Conservation (phyloP, 2,113 vertebrate species). For the Cyrtonyx montezumae region DNA sequence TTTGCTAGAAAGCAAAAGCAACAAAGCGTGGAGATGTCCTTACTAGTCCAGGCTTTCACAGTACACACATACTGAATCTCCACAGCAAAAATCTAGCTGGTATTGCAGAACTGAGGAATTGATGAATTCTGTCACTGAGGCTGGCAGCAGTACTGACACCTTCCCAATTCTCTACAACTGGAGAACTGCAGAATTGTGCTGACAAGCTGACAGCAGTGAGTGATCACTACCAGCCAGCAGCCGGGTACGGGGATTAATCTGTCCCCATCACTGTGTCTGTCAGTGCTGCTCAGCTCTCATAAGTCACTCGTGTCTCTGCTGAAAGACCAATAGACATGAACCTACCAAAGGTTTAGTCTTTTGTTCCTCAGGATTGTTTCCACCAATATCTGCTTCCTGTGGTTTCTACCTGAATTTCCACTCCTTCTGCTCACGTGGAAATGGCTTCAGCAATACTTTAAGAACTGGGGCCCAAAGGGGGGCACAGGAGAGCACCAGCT, state of each 20-base stretch:
- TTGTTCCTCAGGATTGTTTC: not conserved
- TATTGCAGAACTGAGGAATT: no score
- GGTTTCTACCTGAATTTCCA: not conserved
- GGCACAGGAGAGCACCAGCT: not conserved
- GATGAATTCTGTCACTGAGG: not conserved
- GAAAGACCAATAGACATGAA: not conserved
- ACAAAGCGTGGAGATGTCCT: accelerated
- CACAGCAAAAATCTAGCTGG: not conserved
- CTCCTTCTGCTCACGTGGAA: not conserved
- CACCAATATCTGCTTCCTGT: not conserved
- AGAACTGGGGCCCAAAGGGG: not conserved
- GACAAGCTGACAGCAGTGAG: not conserved
- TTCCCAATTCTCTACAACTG: not conserved
- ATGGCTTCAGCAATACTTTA: not conserved
- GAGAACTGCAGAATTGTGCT: not conserved
- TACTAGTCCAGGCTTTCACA: not conserved
- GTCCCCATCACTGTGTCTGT: accelerated
- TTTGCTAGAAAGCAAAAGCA: not conserved
- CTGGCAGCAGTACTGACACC: not conserved
- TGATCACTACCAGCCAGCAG: not conserved
- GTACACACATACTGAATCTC: not conserved
- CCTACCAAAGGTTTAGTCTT: not conserved
- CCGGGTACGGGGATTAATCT: not conserved
- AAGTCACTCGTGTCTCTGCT: not conserved
- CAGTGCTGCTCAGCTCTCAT: accelerated